phyloP scores from a whole-genome alignment of 2,797 vertebrate species.

The Vultur gryphus region DNA sequence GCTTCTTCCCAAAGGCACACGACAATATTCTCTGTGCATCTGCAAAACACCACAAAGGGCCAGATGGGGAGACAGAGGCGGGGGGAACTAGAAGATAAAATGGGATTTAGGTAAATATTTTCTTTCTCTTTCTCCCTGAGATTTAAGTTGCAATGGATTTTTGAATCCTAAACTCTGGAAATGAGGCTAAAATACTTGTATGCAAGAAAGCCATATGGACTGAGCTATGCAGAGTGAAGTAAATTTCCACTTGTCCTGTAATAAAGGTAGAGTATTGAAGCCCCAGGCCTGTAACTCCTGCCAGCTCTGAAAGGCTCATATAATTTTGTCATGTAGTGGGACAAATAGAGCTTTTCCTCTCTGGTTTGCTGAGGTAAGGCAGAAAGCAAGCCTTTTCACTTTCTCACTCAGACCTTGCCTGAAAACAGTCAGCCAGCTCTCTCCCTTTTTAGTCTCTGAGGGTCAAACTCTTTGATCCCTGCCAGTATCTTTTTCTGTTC shows the following conservation, averaged over 20 bases:
- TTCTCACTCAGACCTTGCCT: not conserved
- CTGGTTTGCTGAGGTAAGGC: not conserved
- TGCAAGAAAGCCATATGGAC: not conserved
- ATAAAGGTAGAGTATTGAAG: not conserved
- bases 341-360: not conserved
- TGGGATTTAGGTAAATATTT: not conserved
- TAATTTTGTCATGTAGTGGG: not conserved
- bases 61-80: not conserved
- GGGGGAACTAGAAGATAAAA: not conserved
- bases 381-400: not conserved
- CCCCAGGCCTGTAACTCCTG: not conserved
- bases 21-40: not conserved
- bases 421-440: not conserved
- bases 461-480: constrained; percentile 43
- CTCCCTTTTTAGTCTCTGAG: not conserved
- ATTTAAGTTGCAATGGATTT: not conserved
- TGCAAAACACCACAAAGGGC: not conserved
- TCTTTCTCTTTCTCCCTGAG: not conserved
- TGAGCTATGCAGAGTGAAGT: not conserved
- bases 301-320: not conserved
- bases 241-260: not conserved
- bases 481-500: not conserved
- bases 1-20: not conserved
- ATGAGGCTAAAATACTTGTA: not conserved
- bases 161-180: not conserved